Conservation (phyloP, 2,113 vertebrate species). For the Lipophrys pholis region DNA sequence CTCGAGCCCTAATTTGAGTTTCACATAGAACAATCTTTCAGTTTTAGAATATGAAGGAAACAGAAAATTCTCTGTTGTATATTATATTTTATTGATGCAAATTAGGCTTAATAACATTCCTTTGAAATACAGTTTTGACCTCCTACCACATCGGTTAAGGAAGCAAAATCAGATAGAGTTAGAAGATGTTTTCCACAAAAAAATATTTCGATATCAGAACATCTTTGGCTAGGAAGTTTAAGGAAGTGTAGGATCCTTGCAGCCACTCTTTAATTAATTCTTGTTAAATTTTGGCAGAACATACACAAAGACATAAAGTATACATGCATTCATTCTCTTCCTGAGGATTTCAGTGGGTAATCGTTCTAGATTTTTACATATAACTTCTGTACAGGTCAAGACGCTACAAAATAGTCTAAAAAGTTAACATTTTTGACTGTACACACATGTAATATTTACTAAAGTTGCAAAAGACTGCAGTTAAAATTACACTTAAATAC, state of each 20-base stretch:
- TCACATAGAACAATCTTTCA: background rate
- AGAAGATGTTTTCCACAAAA: conserved; percentile 8
- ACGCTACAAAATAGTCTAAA: conserved; percentile 32
- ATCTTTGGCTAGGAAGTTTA: conserved; percentile 3
- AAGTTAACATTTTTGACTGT: conserved; percentile 32
- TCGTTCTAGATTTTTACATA: conserved; percentile 31
- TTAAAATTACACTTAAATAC: conserved; percentile 18
- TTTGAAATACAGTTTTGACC: conserved; percentile 18
- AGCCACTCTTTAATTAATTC: background rate
- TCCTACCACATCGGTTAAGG: background rate
- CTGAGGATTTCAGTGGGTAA: background rate
- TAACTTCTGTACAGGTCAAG: conserved; percentile 23
- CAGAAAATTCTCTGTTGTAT: conserved; percentile 15
- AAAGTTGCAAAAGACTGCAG: conserved; percentile 36
- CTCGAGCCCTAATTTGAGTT: too few relatives aligned
- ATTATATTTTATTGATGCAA: conserved; percentile 14
- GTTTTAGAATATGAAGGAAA: conserved; percentile 17
- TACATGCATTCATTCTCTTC: background rate
- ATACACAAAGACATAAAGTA: background rate
- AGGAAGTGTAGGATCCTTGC: too few relatives aligned
- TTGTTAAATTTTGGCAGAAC: conserved; percentile 8
- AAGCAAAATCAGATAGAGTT: background rate
- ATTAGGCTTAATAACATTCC: background rate
- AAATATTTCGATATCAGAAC: conserved; percentile 33
- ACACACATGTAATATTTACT: conserved; percentile 32